phyloP scores from a whole-genome alignment of 2,888 invertebrate species.

The Dysmachus trigonus region DNA sequence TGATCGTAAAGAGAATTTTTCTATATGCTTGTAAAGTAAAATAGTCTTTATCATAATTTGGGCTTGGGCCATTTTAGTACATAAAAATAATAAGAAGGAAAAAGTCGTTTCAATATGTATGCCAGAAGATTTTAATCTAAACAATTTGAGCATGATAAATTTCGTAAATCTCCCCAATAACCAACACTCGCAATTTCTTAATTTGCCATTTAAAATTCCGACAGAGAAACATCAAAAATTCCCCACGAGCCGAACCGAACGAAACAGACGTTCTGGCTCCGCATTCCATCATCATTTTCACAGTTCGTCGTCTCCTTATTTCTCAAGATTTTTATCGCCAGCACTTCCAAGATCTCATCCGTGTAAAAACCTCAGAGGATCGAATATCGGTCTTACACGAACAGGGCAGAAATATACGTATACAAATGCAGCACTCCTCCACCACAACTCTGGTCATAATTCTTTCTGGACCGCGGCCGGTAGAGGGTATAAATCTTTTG shows the following conservation, averaged over 20 bases:
- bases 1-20: too few species aligned
- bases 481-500: constrained; percentile 29
- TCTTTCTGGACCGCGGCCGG: neutral
- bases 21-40: too few species aligned
- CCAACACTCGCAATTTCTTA: neutral
- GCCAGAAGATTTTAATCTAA: neutral
- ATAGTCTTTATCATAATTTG: too few species aligned
- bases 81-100: neutral
- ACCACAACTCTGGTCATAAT: neutral
- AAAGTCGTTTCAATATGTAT: neutral
- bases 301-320: constrained; percentile 37
- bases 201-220: neutral
- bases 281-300: constrained; percentile 39
- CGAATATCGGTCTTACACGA: neutral
- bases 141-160: neutral
- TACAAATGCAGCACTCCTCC: neutral
- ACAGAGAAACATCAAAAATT: neutral
- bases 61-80: neutral
- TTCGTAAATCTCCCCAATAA: neutral
- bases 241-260: neutral
- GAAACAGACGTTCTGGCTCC: constrained; percentile 43
- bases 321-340: constrained; percentile 30
- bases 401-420: neutral
- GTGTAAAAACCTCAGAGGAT: neutral
- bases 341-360: constrained; percentile 13